Conservation (phyloP, 2,113 vertebrate genomes). For the Tyto alba region DNA sequence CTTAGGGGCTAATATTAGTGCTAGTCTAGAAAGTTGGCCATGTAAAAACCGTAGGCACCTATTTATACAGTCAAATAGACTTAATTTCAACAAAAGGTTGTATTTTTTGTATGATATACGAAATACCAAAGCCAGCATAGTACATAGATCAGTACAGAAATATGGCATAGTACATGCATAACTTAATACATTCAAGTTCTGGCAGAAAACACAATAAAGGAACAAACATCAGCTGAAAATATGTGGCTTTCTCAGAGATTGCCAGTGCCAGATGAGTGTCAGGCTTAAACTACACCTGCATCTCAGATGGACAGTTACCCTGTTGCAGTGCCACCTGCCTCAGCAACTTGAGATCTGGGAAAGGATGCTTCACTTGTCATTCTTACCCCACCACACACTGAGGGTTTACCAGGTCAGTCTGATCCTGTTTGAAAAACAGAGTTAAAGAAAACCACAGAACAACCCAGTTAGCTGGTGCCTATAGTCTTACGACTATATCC, state of each 20-base stretch:
- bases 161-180: neutral
- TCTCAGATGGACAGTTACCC: neutral
- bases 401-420: neutral
- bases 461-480: neutral
- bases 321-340: neutral
- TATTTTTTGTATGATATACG: neutral
- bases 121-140: neutral
- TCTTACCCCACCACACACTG: neutral
- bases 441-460: neutral
- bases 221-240: neutral
- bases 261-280: neutral
- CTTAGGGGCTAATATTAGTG: neutral
- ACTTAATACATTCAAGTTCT: neutral
- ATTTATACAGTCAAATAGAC: neutral
- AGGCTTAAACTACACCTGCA: neutral
- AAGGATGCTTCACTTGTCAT: neutral
- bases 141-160: neutral
- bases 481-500: neutral
- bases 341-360: neutral
- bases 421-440: neutral
- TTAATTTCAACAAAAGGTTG: neutral
- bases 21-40: neutral
- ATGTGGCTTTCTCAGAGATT: neutral
- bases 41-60: neutral
- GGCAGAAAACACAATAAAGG: neutral